phyloP scores from a whole-genome alignment of 2,888 invertebrate genomes.

The Tanypteryx hageni region DNA sequence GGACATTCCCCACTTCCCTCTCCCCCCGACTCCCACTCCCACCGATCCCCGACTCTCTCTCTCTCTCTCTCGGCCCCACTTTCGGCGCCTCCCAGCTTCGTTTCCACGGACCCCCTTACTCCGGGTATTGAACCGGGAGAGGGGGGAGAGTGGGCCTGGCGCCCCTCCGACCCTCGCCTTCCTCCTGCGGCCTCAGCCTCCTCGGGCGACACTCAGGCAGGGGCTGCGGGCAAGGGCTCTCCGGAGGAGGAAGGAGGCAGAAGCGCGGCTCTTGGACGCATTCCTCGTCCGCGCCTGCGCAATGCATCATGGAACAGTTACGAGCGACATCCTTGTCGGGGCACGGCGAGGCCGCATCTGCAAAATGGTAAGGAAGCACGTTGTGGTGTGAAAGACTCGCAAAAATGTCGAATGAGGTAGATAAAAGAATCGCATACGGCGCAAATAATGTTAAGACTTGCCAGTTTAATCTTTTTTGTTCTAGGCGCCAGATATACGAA shows the following conservation, averaged over 20 bases:
- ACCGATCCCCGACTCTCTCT: no score
- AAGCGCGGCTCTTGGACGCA: constrained; percentile 59
- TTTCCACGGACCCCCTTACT: not conserved
- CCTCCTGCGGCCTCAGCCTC: constrained; percentile 45
- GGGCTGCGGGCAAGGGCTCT: constrained; percentile 53
- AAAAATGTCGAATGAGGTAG: not conserved
- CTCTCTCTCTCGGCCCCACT: not conserved
- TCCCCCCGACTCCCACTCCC: no score
- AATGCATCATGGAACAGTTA: constrained; percentile 49
- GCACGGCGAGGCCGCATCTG: constrained; percentile 38
- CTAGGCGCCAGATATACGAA: no score
- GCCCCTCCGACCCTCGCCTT: constrained; percentile 8
- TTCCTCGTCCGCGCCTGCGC: constrained; percentile 41
- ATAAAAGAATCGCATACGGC: not conserved
- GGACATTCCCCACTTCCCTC: no score
- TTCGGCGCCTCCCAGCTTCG: not conserved
- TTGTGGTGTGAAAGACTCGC: not conserved
- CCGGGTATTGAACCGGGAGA: constrained; percentile 46
- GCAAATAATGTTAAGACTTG: no score
- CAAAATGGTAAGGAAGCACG: not conserved
- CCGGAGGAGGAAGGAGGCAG: constrained; percentile 49
- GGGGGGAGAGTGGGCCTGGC: constrained; percentile 29
- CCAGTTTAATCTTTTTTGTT: no score
- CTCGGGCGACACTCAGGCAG: constrained; percentile 48
- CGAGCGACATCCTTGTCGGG: constrained; percentile 43